phyloP scores from a whole-genome alignment of 2,888 invertebrate species.

The Drosophila quinaria region DNA sequence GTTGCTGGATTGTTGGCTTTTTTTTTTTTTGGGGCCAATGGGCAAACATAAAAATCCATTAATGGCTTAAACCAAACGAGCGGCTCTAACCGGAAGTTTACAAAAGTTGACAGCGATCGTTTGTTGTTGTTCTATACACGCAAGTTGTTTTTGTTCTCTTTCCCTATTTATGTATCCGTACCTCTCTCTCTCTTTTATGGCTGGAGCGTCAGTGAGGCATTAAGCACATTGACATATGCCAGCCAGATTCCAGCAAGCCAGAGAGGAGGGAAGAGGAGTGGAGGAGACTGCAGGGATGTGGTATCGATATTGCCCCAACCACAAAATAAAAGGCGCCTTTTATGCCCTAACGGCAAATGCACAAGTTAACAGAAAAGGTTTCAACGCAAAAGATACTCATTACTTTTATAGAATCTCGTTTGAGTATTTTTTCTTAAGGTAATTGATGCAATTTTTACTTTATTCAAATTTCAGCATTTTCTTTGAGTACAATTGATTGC shows the following conservation, averaged over 20 bases:
- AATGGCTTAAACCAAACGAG: constrained; percentile 65
- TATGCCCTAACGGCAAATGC: constrained; percentile 50
- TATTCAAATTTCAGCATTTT: background rate
- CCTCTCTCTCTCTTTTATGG: constrained; percentile 36
- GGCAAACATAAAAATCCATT: constrained; percentile 66
- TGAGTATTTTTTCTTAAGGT: background rate
- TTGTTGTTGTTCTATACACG: constrained; percentile 46
- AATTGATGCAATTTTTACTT: background rate
- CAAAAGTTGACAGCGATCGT: constrained; percentile 75
- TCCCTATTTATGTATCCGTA: constrained; percentile 27
- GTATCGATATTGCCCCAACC: constrained; percentile 68
- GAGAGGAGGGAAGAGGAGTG: background rate
- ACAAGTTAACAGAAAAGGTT: background rate
- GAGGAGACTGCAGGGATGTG: constrained; percentile 25
- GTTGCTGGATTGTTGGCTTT: constrained; percentile 11
- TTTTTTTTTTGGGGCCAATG: constrained; percentile 39
- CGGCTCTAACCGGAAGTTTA: constrained; percentile 74
- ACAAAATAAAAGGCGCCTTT: constrained; percentile 60
- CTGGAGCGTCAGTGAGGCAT: constrained; percentile 68
- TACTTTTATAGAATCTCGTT: background rate
- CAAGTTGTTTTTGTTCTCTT: constrained; percentile 17
- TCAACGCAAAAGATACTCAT: constrained; percentile 19
- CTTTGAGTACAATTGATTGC: background rate
- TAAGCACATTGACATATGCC: constrained; percentile 76
- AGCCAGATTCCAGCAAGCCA: constrained; percentile 57